Conservation (phyloP, 30 jellyfish, hydroid and myxozoan species). For the Catostylus mosaicus region DNA sequence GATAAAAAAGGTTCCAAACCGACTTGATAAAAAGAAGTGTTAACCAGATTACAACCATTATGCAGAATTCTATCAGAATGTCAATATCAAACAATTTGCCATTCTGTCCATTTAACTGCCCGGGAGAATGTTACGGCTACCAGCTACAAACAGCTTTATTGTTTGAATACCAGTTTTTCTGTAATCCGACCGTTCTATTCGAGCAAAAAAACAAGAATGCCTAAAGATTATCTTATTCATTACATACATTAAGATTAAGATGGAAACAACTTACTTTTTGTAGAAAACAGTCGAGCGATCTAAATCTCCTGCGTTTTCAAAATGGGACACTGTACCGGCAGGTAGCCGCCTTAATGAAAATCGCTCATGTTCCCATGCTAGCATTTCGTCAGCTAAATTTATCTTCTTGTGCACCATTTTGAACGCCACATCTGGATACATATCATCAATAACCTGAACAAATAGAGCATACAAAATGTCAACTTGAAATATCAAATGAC, state of each 20-base stretch:
- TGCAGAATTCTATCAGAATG: too few relatives aligned
- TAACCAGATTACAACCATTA: too few relatives aligned
- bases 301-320: slow-evolving; percentile 17
- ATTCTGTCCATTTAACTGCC: too few relatives aligned
- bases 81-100: too few relatives aligned
- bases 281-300: slow-evolving; percentile 67
- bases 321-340: slow-evolving; percentile 89
- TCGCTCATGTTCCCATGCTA: slow-evolving; percentile 95
- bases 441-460: slow-evolving; percentile 36
- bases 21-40: too few relatives aligned
- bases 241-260: neutral
- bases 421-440: slow-evolving; percentile 71
- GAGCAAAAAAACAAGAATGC: too few relatives aligned
- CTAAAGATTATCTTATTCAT: too few relatives aligned
- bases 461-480: neutral
- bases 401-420: slow-evolving; percentile 81
- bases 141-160: too few relatives aligned
- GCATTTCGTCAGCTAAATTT: slow-evolving; percentile 83
- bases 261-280: slow-evolving; percentile 51
- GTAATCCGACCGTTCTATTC: too few relatives aligned
- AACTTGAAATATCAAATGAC: neutral
- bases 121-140: too few relatives aligned
- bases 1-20: too few relatives aligned
- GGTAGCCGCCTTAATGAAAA: slow-evolving; percentile 85
- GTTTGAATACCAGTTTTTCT: too few relatives aligned